phyloP scores from a whole-genome alignment of 2,888 invertebrate species.

The Melipona bicolor region DNA sequence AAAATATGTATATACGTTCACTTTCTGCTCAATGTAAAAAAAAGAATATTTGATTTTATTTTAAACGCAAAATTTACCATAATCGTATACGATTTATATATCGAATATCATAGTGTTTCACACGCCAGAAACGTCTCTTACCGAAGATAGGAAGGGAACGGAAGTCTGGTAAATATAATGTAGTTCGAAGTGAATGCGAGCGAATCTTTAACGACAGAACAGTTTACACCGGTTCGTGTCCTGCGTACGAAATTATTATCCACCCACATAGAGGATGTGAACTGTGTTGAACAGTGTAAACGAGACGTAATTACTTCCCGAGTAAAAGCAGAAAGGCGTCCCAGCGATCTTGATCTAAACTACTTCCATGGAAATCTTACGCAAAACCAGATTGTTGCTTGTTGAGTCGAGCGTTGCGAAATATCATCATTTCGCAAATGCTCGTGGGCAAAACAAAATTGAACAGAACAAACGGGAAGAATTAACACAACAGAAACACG shows the following conservation, averaged over 20 bases:
- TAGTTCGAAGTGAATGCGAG: constrained; percentile 2
- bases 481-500: background rate
- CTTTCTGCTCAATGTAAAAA: background rate
- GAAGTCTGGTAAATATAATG: constrained; percentile 3
- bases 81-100: no score
- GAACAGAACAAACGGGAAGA: background rate
- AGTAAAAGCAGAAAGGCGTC: constrained; percentile 60
- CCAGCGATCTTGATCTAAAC: constrained; percentile 50
- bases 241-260: constrained; percentile 17
- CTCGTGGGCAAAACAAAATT: background rate
- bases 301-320: constrained; percentile 64
- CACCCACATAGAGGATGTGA: constrained; percentile 41
- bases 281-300: constrained; percentile 41
- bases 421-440: constrained; percentile 21
- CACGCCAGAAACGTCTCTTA: background rate
- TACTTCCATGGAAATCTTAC: constrained; percentile 35
- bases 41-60: background rate
- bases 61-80: background rate
- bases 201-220: constrained; percentile 5
- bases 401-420: constrained; percentile 24
- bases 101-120: background rate
- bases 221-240: background rate
- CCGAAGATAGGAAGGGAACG: background rate
- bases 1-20: background rate
- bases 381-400: constrained; percentile 27